Conservation (phyloP, 2,888 invertebrate genomes). For the Pterostichus niger region DNA sequence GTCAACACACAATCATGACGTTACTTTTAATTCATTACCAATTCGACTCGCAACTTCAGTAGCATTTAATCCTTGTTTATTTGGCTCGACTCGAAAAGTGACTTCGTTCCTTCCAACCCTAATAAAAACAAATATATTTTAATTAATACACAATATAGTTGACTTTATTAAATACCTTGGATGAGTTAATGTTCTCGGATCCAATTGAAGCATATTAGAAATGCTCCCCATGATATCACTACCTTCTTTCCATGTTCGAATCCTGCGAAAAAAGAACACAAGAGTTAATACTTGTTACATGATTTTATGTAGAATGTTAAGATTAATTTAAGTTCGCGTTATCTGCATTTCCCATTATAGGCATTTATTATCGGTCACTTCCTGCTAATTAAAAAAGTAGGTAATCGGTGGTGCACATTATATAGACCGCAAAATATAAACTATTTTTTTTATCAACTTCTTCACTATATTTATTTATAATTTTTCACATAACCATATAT, state of each 20-base stretch:
- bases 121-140: constrained; percentile 47
- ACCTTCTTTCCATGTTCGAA: constrained; percentile 86
- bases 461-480: too few relatives aligned
- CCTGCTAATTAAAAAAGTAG: constrained; percentile 29
- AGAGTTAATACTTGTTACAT: neutral
- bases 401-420: neutral
- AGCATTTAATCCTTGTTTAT: constrained; percentile 83
- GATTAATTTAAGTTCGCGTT: neutral
- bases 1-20: constrained; percentile 14
- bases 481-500: too few relatives aligned
- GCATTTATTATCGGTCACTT: constrained; percentile 6
- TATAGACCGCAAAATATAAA: constrained; percentile 1
- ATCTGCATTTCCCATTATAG: neutral
- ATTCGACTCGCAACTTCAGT: constrained; percentile 83
- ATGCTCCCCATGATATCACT: constrained; percentile 85
- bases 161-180: constrained; percentile 78
- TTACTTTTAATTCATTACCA: constrained; percentile 77
- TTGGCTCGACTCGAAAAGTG: constrained; percentile 86
- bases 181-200: constrained; percentile 82
- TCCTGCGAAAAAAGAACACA: constrained; percentile 73
- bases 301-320: neutral
- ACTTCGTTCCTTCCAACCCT: constrained; percentile 89
- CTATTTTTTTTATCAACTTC: too few relatives aligned
- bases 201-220: constrained; percentile 85
- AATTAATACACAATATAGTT: constrained; percentile 37